These are phyloP conservation scores for Epizoanthus ramosus DNA, from an alignment of 92 coral and sea anemone species.

Conservation along the genomic window DNA sequence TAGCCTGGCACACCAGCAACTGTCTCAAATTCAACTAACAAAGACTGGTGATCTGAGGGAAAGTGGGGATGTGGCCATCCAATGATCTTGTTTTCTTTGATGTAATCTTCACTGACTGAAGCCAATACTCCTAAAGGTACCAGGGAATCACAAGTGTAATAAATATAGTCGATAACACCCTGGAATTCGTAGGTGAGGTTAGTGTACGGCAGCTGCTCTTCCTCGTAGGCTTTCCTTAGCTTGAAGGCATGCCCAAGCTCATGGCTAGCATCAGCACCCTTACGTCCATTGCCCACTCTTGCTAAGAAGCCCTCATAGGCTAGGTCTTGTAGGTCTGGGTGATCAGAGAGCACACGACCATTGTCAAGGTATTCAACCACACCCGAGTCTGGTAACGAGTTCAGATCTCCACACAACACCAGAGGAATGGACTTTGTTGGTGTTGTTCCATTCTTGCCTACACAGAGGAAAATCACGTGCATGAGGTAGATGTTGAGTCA, in stretches of 20 bases:
- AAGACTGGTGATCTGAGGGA: conserved; percentile 97
- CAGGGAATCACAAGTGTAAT: conserved; percentile 82
- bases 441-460: conserved; percentile 98
- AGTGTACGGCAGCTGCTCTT: conserved; percentile 81
- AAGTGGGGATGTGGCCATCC: conserved; percentile 99
- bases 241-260: conserved; percentile 93
- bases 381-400: conserved; percentile 96
- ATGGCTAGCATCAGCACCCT: conserved; percentile 80
- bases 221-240: conserved; percentile 85
- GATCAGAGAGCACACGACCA: conserved; percentile 90
- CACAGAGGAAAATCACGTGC: not conserved
- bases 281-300: conserved; percentile 85
- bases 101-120: conserved; percentile 84
- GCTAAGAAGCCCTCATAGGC: conserved; percentile 93
- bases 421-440: conserved; percentile 87
- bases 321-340: conserved; percentile 93
- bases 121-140: conserved; percentile 84
- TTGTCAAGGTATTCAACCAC: conserved; percentile 95
- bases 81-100: conserved; percentile 85
- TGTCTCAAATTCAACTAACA: conserved; percentile 94
- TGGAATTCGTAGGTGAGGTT: conserved; percentile 90
- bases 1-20: conserved; percentile 74
- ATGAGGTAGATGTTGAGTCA: not conserved
- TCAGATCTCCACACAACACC: conserved; percentile 96
- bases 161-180: conserved; percentile 96